Percentiles rank a stretch among this genome's conserved stretches.
Conservation (phyloP, 2,797 vertebrate species). For the Iguana delicatissima region DNA sequence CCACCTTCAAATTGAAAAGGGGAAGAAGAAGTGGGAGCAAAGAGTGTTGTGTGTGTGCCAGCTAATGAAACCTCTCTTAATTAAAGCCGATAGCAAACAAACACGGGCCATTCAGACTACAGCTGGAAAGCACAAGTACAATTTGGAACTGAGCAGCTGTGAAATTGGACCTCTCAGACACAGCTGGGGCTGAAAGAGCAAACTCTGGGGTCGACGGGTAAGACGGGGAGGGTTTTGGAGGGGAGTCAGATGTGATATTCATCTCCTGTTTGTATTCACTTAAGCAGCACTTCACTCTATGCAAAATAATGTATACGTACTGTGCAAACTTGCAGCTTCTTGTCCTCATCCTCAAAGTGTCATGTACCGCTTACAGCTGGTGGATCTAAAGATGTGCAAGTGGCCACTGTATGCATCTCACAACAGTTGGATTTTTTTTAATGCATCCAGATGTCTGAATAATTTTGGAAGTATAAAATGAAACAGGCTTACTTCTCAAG, state of each 20-base stretch:
- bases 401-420: neutral
- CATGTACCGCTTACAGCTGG: neutral
- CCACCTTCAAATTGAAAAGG: neutral
- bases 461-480: neutral
- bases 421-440: too few relatives aligned
- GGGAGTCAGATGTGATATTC: rapidly evolving
- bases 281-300: neutral
- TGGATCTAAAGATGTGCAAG: neutral
- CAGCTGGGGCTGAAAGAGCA: constrained; percentile 73
- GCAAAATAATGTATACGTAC: neutral
- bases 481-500: neutral
- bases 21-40: constrained; percentile 44
- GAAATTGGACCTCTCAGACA: constrained; percentile 74
- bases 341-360: neutral
- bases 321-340: neutral
- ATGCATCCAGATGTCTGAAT: neutral
- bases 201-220: constrained; percentile 15
- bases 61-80: constrained; percentile 73
- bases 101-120: constrained; percentile 46
- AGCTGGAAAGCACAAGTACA: constrained; percentile 70
- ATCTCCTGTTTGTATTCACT: neutral
- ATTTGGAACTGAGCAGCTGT: constrained; percentile 77
- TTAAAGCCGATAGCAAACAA: constrained; percentile 77
- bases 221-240: neutral
- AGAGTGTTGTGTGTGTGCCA: constrained; percentile 51